Evolutionary conservation across 2,113 vertebrate species (phyloP), one percentile per base, ranked within the genome.

Genomic region (Melanerpes formicivorus): DNA sequence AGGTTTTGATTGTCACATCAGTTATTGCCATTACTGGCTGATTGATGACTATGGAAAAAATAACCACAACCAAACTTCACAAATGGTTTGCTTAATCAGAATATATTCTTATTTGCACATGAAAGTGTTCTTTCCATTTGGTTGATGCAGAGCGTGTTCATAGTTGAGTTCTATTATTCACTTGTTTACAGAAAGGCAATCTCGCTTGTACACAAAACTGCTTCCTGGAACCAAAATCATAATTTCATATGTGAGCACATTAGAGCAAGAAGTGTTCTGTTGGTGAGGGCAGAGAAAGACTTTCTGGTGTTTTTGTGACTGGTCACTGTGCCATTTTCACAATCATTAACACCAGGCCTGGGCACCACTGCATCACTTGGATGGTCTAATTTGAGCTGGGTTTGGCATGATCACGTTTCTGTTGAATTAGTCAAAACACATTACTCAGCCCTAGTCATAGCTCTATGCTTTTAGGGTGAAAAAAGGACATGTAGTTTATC

Each of bases 191-290:
- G 63, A 64, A 87, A 62, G 18, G 21, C 32, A 19, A 23, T 66
- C 46, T 76, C 10, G 14, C 27, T 77, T 71, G 18, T 48, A 67
- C 12, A 21, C 18, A 12, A 56, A 80, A 15, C 11, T 58, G 6
- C 3, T 9, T 76, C 71, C 59, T 52, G 63, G 27, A 80, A 40
- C 25, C 12, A 55, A 65, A 58, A 30, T 9, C 1, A 4, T 46
- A 18, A 65, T 34, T 78, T 84, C 18, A 30, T 27, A 5, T 27
- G 29, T 0, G 0, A 12, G 14, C 16, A 25, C 0, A 0, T 60
- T 79, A 22, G 18, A 79, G 59, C 29, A 29, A 62, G 42, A 78
- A 64, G 8, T 14, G 11, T 34, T 78, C 23, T 59, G 29, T 26
- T 21, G 42, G 7, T 34, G 13, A 56, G 18, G n/a, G 4, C 18